phyloP scores from a whole-genome alignment of 2,888 invertebrate species.

The Agrotis exclamationis region DNA sequence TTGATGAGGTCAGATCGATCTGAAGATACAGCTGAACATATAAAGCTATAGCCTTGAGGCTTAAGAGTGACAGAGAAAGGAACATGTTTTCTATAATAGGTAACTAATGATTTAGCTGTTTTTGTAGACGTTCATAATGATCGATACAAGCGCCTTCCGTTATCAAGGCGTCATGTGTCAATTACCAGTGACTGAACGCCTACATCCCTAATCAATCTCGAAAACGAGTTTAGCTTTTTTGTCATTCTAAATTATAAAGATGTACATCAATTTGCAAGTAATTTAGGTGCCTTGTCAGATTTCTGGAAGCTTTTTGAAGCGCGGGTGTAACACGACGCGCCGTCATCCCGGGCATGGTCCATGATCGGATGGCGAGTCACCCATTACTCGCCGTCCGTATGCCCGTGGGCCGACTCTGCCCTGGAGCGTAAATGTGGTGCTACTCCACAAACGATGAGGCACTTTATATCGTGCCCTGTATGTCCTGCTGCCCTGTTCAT shows the following conservation, averaged over 20 bases:
- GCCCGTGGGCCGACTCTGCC: too few species aligned
- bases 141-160: slow-evolving; percentile 50
- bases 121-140: slow-evolving; percentile 29
- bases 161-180: slow-evolving; percentile 49
- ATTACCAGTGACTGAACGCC: slow-evolving; percentile 54
- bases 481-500: too few species aligned
- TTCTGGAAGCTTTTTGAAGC: too few species aligned
- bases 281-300: too few species aligned
- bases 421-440: too few species aligned
- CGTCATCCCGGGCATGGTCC: too few species aligned
- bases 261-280: slow-evolving; percentile 19
- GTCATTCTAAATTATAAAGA: neutral
- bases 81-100: slow-evolving; percentile 31
- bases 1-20: neutral
- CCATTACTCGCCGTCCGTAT: too few species aligned
- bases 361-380: too few species aligned
- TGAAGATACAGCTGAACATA: neutral
- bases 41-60: too few species aligned
- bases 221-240: slow-evolving; percentile 17
- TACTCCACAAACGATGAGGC: too few species aligned
- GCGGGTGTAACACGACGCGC: too few species aligned
- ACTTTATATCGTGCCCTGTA: too few species aligned
- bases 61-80: neutral
- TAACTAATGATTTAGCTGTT: slow-evolving; percentile 32
- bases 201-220: slow-evolving; percentile 32